Base-by-base conservation (phyloP, 2,113 vertebrate genomes). In the Leptosomus discolor region DNA sequence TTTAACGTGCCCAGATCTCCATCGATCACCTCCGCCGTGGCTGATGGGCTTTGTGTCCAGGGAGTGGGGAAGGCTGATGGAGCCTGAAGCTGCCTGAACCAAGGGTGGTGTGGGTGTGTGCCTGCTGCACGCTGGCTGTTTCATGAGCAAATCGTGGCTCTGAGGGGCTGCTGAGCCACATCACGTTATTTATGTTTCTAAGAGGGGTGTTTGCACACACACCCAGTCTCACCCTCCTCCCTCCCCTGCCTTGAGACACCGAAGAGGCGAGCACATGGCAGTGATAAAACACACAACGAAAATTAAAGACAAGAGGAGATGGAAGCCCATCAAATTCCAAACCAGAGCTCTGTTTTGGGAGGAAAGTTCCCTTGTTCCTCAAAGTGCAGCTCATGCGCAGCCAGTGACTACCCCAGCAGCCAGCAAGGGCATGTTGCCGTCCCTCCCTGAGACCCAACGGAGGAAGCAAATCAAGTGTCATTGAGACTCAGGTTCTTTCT, bases 21-120 rank as follows among this genome's bases (percentile, higher is more conserved):
- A 32, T 1, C 1, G 0, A 17, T 20, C 29, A 5, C 3, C 36
- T 0, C n/a, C 1, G 0, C 24, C 0, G 0, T 2, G 32, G 18
- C 53, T 9, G 45, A 30, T 13, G 63, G 6, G n/a, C 19, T 53
- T 16, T 12, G 36, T 14, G 30, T 14, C 26, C n/a, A 11, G 23
- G 65, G 23, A 16, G 1, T 1, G 1, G 50, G 12, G 29, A 71
- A 34, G 30, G 56, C 16, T 26, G 37, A 26, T 8, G 68, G 46
- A 75, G n/a, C 43, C 74, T 16, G 70, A 48, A 74, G 57, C 60
- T 90, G 78, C n/a, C 65, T 48, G 60, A 65, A 29, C 11, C 41
- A n/a, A 8, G 75, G 57, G 7, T 9, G 45, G 2, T 80, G 67
- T 26, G 76, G 71, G 29, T 10, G 70, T 2, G 58, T 24, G 18